Evolutionary conservation across 2,888 invertebrate genomes (phyloP), one percentile per base, ranked within the genome.

Genomic region (Sarcophaga variegata): DNA sequence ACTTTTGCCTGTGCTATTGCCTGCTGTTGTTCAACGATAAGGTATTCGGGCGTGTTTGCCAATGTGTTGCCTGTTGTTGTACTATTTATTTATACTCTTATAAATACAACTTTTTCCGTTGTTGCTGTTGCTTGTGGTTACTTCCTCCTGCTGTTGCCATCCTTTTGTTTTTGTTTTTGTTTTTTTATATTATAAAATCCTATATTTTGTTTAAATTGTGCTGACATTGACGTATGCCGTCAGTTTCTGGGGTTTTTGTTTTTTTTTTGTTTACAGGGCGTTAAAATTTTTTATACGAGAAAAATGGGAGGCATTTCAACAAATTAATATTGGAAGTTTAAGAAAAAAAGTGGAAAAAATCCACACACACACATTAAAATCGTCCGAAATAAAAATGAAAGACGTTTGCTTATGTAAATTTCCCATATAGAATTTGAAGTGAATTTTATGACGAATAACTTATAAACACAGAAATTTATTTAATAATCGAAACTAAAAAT

Each of bases 211-310:
- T 49, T 14, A 37, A 37, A 37, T 87, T 81, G 78, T 87, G 87
- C 81, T 87, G 87, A 87, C 83, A 87, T 87, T 87, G 87, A 84
- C 83, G 81, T 84, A 87, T 84, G 83, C 84, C 78, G 78, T 79
- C 78, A 81, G 60, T 79, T 62, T 59, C 59, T 59, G 37, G 10
- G 3, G 10, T 3, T 17, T 6, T 59, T 62, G 22, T 62, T 20
- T 5, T 74, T 70, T 81, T 70, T 81, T 87, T 75, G 54, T 37
- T 70, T 54, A 17, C 54, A 54, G 81, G 84, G 87, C 87, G 87
- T 87, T 81, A 66, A 81, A 81, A 81, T 78, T 74, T 37, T 75
- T 66, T 79, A 71, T 87, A 64, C 78, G 70, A 10, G 2, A 83
- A 82, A 80, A 67, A 79, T 54, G 84, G 81, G 83, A 67, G 78